phyloP scores from a whole-genome alignment of 92 coral and sea anemone species.

The Bergia sp. region DNA sequence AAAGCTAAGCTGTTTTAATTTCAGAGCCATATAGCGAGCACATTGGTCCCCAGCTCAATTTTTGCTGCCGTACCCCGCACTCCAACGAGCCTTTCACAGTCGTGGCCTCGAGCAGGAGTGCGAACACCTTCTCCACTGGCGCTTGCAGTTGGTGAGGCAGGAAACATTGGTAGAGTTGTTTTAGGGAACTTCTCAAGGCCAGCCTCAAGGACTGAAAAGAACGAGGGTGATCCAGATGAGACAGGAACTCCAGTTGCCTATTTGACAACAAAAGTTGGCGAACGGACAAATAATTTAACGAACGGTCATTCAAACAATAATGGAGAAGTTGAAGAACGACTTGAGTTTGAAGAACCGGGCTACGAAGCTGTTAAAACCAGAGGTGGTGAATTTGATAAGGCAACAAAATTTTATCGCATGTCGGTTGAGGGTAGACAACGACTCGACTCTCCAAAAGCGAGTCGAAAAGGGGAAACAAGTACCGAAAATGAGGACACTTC shows the following conservation, averaged over 20 bases:
- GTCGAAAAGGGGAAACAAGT: conserved; percentile 20
- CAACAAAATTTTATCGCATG: conserved; percentile 61
- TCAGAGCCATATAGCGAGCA: conserved; percentile 90
- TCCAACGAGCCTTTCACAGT: conserved; percentile 72
- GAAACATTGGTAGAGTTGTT: conserved; percentile 81
- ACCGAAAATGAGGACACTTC: conserved; percentile 32
- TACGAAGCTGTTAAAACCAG: conserved; percentile 67
- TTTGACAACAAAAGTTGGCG: conserved; percentile 20
- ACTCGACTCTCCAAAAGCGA: conserved; percentile 22
- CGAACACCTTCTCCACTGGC: conserved; percentile 77
- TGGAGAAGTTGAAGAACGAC: conserved; percentile 24
- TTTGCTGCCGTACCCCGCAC: conserved; percentile 97
- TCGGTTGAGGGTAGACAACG: conserved; percentile 22
- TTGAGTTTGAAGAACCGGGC: conserved; percentile 54
- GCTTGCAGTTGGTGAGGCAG: conserved; percentile 84
- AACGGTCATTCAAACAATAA: conserved; percentile 7
- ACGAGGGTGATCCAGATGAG: not conserved
- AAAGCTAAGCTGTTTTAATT: not conserved
- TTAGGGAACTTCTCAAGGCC: conserved; percentile 67
- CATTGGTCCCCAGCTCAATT: conserved; percentile 88
- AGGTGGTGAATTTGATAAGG: conserved; percentile 57
- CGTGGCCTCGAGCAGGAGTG: conserved; percentile 77
- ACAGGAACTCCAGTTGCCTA: conserved; percentile 24
- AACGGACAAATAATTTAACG: conserved; percentile 5
- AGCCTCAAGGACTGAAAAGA: conserved; percentile 32